Evolutionary conservation across 2,113 vertebrate genomes (phyloP), one percentile per base, ranked within the genome.

Genomic region (Heloderma charlesbogerti): DNA sequence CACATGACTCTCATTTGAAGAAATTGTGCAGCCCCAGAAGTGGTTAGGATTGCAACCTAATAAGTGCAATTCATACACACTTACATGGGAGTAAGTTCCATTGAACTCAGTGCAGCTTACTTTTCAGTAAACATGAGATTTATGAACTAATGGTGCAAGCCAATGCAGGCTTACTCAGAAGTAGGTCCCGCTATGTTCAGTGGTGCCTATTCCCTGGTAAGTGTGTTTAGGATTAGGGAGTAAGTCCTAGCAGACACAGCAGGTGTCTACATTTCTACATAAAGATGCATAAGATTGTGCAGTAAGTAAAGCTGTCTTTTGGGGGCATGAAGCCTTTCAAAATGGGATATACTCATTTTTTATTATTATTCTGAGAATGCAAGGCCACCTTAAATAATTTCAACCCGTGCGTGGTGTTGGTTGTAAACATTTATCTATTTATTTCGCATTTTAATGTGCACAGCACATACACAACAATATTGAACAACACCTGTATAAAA

Each of bases 401-500:
- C 85, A 95, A 92, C 43, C 88, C 71, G 37, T 3, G 25, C 78
- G 74, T 29, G 0, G 45, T 69, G 8, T 48, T 80, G 9, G 0
- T 18, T 90, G 91, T 93, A 94, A 96, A 96, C 12, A 2, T 94
- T 93, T 71, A 94, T 96, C 92, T 90, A 40, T 96, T 96, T 96
- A 97, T 96, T 94, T 91, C 20, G 93, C 93, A 92, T 96, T 96
- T 94, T 94, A 95, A 94, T 99, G 99, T 99, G 98, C 99, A 98
- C 96, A 98, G 99, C 98, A 99, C 99, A 99, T 98, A 98, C 97
- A 97, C 92, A 92, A 95, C 94, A 94, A 94, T 93, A 93, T 95
- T 95, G 93, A 97, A 96, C 86, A 95, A 96, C 95, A 96, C 98
- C 98, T 98, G 98, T 98, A 98, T 98, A 98, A 98, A 99, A 99